phyloP scores from a whole-genome alignment of 2,888 invertebrate genomes.

The Drosophila sordidula region DNA sequence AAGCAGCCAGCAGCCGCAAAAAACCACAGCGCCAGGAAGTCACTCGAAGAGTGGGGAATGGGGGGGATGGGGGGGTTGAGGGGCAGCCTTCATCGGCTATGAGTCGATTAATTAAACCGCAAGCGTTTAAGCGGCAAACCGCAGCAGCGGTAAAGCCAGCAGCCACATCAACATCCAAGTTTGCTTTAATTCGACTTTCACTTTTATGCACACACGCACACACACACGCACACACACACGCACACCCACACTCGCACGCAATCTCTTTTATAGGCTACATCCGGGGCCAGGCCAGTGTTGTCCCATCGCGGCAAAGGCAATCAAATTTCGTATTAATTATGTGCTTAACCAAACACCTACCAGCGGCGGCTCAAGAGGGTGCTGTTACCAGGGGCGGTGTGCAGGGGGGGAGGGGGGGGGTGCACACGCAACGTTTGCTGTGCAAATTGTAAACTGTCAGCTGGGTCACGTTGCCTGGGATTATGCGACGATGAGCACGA shows the following conservation, averaged over 20 bases:
- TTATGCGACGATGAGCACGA: slow-evolving; percentile 53
- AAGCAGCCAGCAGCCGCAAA: slow-evolving; percentile 22
- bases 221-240: background rate
- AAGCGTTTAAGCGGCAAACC: slow-evolving; percentile 74
- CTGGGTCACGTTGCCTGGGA: slow-evolving; percentile 57
- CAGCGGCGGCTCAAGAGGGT: slow-evolving; percentile 11
- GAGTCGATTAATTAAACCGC: slow-evolving; percentile 78
- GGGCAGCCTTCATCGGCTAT: slow-evolving; percentile 25
- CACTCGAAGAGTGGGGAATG: slow-evolving; percentile 6
- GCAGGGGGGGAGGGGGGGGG: too few species aligned
- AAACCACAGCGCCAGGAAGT: slow-evolving; percentile 57
- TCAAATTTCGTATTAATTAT: slow-evolving; percentile 79
- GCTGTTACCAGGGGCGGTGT: background rate
- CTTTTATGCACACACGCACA: slow-evolving; percentile 30
- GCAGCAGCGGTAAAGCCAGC: slow-evolving; percentile 35
- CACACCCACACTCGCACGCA: slow-evolving; percentile 1
- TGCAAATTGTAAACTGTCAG: slow-evolving; percentile 70
- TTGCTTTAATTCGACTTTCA: slow-evolving; percentile 75
- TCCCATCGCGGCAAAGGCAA: slow-evolving; percentile 75
- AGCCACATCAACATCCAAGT: slow-evolving; percentile 41
- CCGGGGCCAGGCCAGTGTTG: slow-evolving; percentile 18
- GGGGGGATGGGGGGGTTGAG: too few species aligned
- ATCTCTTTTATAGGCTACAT: slow-evolving; percentile 25
- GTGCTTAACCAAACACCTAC: slow-evolving; percentile 77
- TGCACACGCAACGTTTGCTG: too few species aligned